Base-by-base conservation (phyloP, 92 coral and sea anemone genomes). In the Metridium senile region DNA sequence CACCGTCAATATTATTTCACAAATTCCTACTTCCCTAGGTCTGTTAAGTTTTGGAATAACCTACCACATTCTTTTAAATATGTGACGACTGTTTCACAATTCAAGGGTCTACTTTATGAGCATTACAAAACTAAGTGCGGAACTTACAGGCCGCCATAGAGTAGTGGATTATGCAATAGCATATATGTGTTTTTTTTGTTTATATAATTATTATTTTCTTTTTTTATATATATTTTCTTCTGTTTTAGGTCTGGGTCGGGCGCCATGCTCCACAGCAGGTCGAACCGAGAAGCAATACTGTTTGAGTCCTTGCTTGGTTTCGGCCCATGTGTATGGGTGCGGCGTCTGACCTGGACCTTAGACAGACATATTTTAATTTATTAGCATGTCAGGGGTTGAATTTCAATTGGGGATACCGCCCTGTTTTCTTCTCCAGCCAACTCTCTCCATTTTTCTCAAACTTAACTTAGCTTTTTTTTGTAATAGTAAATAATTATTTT, bases 31-130 rank as follows among this genome's bases (percentile, higher is more conserved):
- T 68, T 68, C 16, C 74, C 74, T 34, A 68, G 74, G 16, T 2
- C 74, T 47, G 31, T 68, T 68, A 29, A 20, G 57, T 34, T 68
- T 20, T 68, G 74, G 74, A 68, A 68, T 27, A 68, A 20, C 20
- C 74, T 68, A 0, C 58, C 74, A 2, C 58, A 20, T 34, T 18
- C 16, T n/a, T 3, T 62, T 62, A 62, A 62, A 62, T 16, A 62
- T 28, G 33, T 22, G 20, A 7, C 51, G 51, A 45, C 9, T 16
- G 51, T 45, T 16, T 45, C 51, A 45, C 9, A 7, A 7, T 45
- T 45, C 51, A 45, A 45, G 16, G 7, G 9, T 45, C 51, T 7
- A 16, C 51, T 45, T 16, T 45, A 7, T 45, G 51, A 7, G 51
- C 51, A 7, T 16, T 45, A 45, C 51, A 7, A 7, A 45, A 16